Evolutionary conservation across 2,797 vertebrate genomes (phyloP), one percentile per base, ranked within the genome.

Genomic region (Atherinosoma microstoma): DNA sequence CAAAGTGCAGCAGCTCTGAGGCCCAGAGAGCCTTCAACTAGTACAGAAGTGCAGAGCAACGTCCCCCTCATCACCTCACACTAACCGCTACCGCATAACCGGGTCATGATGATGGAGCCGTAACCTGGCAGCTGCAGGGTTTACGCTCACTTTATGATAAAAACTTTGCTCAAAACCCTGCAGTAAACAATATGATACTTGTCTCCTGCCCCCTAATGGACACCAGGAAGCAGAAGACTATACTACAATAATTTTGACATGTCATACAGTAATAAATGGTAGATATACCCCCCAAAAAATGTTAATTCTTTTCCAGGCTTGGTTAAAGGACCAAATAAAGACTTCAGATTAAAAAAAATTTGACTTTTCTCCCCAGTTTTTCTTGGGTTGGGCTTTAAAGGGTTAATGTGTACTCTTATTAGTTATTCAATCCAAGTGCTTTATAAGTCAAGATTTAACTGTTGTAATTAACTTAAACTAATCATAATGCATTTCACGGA

Each of bases 401-500:
- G 24, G 0, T 35, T 47, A 22, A 51, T 30, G 24, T 34, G 18
- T 56, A 51, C 42, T 56, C 27, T 1, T 49, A 20, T 24, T 18
- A 38, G 11, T 11, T 3, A 10, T 42, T 45, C 15, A 76, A 29
- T 42, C 11, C 18, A 42, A 34, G 1, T 1, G 3, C n/a, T 60
- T 40, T 61, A 15, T 66, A 34, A 36, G 24, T 45, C 6, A 58
- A 32, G 45, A 56, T 54, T 69, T 59, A 69, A 30, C 58, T n/a
- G 12, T 64, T 77, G 8, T 73, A 47, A 38, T 64, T 58, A 45
- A 57, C 32, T 58, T 36, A 18, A 60, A 35, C 64, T 27, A 45
- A 68, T 68, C 6, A 3, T 13, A 24, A 29, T 59, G 7, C 47
- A 16, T 53, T 40, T 65, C 24, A 30, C 38, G 18, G 42, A 56